A percentile compares a stretch with the other conserved stretches of the same genome.
phyloP scores from a whole-genome alignment of 2,113 vertebrate species.

The Stegostoma tigrinum region DNA sequence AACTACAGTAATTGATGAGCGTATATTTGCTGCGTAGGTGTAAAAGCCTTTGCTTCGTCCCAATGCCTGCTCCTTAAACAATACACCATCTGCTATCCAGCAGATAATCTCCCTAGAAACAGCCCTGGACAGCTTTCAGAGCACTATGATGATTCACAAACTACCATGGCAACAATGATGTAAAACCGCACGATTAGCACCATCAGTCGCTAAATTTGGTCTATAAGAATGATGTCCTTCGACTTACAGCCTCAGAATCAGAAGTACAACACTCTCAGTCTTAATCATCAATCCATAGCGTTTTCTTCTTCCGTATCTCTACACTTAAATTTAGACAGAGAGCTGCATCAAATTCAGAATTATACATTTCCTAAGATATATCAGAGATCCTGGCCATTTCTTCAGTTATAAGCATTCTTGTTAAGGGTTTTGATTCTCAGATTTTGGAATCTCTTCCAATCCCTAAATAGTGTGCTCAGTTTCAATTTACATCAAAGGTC shows the following conservation, averaged over 20 bases:
- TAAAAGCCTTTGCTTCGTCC: conserved; percentile 22
- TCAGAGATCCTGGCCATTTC: not conserved
- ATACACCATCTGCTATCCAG: conserved; percentile 48
- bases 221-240: not conserved
- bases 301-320: not conserved
- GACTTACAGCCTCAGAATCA: not conserved
- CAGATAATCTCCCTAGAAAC: conserved; percentile 44
- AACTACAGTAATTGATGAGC: not conserved
- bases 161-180: conserved; percentile 53
- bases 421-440: not conserved
- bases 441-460: not conserved
- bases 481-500: not conserved
- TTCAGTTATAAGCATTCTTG: not conserved
- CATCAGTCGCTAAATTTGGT: not conserved
- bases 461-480: not conserved
- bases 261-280: not conserved
- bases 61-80: conserved; percentile 41
- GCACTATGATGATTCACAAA: conserved; percentile 39
- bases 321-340: not conserved
- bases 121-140: conserved; percentile 39
- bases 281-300: not conserved
- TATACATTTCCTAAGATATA: not conserved
- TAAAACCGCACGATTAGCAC: conserved; percentile 34
- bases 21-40: conserved; percentile 4
- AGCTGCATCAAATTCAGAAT: not conserved